Evolutionary conservation across 2,113 vertebrate species (phyloP).

Genomic region (Python bivittatus): DNA sequence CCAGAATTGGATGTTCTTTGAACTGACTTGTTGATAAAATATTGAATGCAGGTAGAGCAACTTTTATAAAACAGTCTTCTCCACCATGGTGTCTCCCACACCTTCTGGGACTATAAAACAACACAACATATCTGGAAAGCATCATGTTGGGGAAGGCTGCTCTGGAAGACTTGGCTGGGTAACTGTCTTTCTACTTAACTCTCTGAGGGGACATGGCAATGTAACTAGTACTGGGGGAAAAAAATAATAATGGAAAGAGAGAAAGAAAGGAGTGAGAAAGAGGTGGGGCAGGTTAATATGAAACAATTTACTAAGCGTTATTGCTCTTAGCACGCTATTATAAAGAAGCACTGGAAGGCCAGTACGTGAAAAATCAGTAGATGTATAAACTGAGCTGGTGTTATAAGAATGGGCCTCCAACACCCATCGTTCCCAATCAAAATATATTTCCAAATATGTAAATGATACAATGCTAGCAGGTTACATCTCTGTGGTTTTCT

Average conservation of each 20-base stretch:
- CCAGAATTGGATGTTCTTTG: background rate
- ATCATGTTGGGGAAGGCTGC: background rate
- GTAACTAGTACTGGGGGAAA: background rate
- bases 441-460: slow-evolving; percentile 32
- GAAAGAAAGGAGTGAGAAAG: background rate
- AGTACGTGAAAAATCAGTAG: slow-evolving; percentile 8
- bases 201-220: background rate
- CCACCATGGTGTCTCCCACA: background rate
- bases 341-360: background rate
- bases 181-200: background rate
- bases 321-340: background rate
- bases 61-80: background rate
- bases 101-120: background rate
- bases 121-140: background rate
- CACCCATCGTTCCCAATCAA: background rate
- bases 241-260: background rate
- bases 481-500: background rate
- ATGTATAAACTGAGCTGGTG: background rate
- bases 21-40: background rate
- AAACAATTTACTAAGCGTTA: slow-evolving; percentile 16
- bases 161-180: background rate
- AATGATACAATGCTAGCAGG: background rate
- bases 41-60: background rate
- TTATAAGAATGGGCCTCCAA: background rate
- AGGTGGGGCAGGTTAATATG: background rate